Evolutionary conservation across 2,113 vertebrate species (phyloP), one percentile per base, ranked within the genome.

Genomic region (Oreochromis niloticus): DNA sequence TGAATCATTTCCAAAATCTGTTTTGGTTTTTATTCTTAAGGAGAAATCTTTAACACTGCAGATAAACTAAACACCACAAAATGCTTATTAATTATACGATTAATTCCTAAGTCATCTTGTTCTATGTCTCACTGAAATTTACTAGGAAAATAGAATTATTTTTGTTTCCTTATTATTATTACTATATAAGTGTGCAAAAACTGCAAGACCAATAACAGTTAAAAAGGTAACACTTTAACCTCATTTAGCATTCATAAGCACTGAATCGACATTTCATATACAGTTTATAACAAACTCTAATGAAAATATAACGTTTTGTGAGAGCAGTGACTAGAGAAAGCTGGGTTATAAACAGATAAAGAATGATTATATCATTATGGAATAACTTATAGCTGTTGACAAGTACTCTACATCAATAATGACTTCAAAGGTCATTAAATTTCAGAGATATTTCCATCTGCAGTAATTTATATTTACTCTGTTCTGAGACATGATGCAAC

Each of bases 71-170:
- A 84, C 50, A 54, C n/a, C 66, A 81, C 68, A 55, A 68, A 63
- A 43, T 27, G 22, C 16, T 63, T 79, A 43, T 36, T 54, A 27
- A 75, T 52, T 30, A 52, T 66, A 80, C 14, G 14, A 81, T 84
- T 59, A 13, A 55, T 81, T 85, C 75, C 24, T 9, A 81, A 84
- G 19, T 63, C 9, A 79, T 48, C 48, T 90, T 90, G 89, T 90
- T 93, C 78, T 81, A 1, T 41, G 48, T 90, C 84, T 93, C 83
- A 48, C 13, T 82, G 46, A 55, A 85, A 71, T 80, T 86, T 30
- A 24, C 73, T 94, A 95, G 85, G 85, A 96, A 94, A 96, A 96
- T 94, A 95, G 59, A 93, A 52, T 52, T n/a, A 66, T 94, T 80
- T 30, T 80, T 82, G 19, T 94, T 86, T 84, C 46, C 79, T 91